A percentile compares a stretch with the other conserved stretches of the same genome.
Evolutionary conservation across 1,140 invertebrate species (phyloP).

Genomic region (Apocrypta bakeri): DNA sequence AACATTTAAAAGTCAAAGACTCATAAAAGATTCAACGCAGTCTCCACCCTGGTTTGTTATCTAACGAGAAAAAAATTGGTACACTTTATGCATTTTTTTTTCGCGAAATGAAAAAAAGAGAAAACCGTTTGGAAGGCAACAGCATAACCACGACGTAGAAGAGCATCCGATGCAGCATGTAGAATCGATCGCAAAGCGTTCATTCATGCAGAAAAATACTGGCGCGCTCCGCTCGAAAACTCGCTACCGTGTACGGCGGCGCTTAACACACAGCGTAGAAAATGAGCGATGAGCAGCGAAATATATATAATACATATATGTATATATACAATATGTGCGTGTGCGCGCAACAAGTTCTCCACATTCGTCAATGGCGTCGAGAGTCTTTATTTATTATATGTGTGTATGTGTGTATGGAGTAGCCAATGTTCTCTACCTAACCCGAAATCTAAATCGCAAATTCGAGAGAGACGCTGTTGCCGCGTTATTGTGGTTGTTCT

Average conservation of each 20-base stretch:
- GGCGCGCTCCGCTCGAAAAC: conserved; percentile 27
- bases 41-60: too few relatives aligned
- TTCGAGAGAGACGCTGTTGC: too few relatives aligned
- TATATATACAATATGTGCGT: too few relatives aligned
- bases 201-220: not conserved
- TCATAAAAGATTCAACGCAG: too few relatives aligned
- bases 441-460: too few relatives aligned
- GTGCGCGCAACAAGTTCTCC: not conserved
- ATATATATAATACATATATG: not conserved
- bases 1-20: too few relatives aligned
- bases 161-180: not conserved
- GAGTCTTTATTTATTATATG: too few relatives aligned
- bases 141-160: too few relatives aligned
- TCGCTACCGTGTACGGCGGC: not conserved
- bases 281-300: conserved; percentile 8
- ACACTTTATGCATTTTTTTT: too few relatives aligned
- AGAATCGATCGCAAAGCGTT: not conserved
- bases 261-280: not conserved
- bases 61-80: not conserved
- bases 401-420: not conserved
- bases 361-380: not conserved
- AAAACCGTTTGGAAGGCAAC: too few relatives aligned
- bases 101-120: too few relatives aligned
- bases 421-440: not conserved
- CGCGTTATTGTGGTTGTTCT: too few relatives aligned